phyloP scores from a whole-genome alignment of 2,888 invertebrate genomes.

The Danaus chrysippus region DNA sequence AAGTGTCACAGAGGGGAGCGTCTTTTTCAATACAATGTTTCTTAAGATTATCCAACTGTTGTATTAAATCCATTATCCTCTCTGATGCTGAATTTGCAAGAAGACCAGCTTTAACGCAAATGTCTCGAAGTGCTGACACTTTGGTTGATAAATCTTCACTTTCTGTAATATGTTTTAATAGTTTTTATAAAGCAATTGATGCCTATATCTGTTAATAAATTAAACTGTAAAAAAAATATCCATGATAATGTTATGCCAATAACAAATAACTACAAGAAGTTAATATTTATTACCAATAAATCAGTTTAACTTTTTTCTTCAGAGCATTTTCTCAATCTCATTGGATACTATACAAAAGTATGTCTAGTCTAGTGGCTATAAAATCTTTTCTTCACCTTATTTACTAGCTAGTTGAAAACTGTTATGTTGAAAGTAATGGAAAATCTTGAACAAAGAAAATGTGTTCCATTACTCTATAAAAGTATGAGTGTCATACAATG shows the following conservation, averaged over 20 bases:
- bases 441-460: too few species aligned
- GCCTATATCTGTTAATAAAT: not conserved
- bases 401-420: too few species aligned
- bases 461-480: too few species aligned
- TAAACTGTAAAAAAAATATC: too few species aligned
- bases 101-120: constrained; percentile 76
- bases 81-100: constrained; percentile 77
- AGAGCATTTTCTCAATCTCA: not conserved
- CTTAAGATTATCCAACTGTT: constrained; percentile 78
- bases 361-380: not conserved
- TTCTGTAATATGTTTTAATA: constrained; percentile 56
- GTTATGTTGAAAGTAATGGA: too few species aligned
- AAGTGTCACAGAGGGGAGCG: constrained; percentile 86
- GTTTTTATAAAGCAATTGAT: not conserved
- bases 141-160: constrained; percentile 78
- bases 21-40: constrained; percentile 85
- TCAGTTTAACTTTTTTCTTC: too few species aligned
- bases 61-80: constrained; percentile 78
- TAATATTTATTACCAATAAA: too few species aligned
- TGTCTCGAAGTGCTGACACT: constrained; percentile 77
- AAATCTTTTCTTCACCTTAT: too few species aligned
- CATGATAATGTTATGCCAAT: too few species aligned
- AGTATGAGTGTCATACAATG: too few species aligned
- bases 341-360: not conserved
- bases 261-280: too few species aligned